Evolutionary conservation across 2,797 vertebrate species (phyloP), one percentile per base, ranked within the genome.

Genomic region (Crocodylus rhombifer): DNA sequence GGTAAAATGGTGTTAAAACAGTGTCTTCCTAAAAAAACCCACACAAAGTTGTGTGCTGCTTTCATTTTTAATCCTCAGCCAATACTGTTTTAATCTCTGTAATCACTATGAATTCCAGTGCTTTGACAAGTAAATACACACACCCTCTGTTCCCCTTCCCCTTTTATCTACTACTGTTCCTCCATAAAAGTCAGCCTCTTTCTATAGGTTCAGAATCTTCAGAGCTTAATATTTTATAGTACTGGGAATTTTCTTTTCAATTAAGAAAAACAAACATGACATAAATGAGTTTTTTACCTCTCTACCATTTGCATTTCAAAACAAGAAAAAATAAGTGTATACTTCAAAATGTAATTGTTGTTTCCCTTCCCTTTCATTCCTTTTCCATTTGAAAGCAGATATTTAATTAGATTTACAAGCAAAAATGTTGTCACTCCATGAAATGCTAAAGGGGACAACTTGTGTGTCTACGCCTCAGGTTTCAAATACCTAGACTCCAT

Each of bases 51-150:
- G 74, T 87, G 77, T 69, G 88, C 94, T 95, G 84, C 91, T 97
- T 92, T 55, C 77, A 67, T 88, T 97, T 97, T 97, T 95, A 97
- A 96, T 95, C 87, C 62, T 94, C 82, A 57, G 80, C 63, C 69
- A 84, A 91, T 92, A 95, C 90, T 92, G 84, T 93, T 96, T 96
- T 94, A 96, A 87, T 97, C 94, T 92, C 71, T 83, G 84, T 85
- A 96, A 94, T 89, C 94, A 94, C 82, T 92, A 69, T 95, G 93
- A 97, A 97, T 97, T 97, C 92, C 77, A 93, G 58, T 90, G 94
- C 85, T 97, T 96, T 94, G 89, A 96, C 84, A 96, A 96, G 87
- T 89, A 96, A 97, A 95, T 85, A 87, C 14, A 84, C 75, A 79
- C 51, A 7, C 5, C 0, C 26, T 11, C 64, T 94, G 88, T 92